These are phyloP conservation scores for Noctua janthe DNA, from an alignment of 2,888 invertebrate species.

Conservation along the genomic window DNA sequence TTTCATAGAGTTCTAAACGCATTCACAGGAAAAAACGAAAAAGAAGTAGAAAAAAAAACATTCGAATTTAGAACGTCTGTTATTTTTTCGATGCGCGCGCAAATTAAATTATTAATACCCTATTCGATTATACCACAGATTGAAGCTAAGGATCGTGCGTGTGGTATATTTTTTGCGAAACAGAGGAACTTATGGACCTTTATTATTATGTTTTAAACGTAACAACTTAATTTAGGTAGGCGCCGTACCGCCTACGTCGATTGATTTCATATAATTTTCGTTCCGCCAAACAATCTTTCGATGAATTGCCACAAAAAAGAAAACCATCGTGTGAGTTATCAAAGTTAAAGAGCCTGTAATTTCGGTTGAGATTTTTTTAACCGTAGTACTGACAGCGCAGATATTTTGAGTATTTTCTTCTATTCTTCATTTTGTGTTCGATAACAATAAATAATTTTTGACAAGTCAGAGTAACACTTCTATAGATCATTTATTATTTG, in stretches of 20 bases:
- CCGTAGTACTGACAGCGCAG: background rate
- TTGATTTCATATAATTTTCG: conserved; percentile 88
- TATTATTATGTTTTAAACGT: conserved; percentile 86
- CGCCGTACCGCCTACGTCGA: conserved; percentile 86
- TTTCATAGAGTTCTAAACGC: conserved; percentile 19
- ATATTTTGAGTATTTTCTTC: background rate
- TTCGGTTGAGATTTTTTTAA: conserved; percentile 11
- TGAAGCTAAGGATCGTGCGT: conserved; percentile 81
- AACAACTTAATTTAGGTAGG: conserved; percentile 89
- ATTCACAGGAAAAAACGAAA: conserved; percentile 58
- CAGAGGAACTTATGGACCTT: conserved; percentile 81
- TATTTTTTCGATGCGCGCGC: conserved; percentile 77
- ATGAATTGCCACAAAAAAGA: conserved; percentile 82
- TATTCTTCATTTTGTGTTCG: background rate
- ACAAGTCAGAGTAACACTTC: background rate
- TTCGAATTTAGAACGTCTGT: conserved; percentile 75
- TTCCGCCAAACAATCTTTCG: conserved; percentile 79
- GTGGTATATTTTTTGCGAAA: conserved; percentile 87
- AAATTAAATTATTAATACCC: conserved; percentile 83
- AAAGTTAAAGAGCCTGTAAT: conserved; percentile 39
- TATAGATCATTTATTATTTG: conserved; percentile 17
- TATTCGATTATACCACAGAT: conserved; percentile 85
- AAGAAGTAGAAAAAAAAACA: conserved; percentile 58
- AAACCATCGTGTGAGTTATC: conserved; percentile 50
- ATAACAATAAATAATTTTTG: background rate